A percentile compares a stretch with the other conserved stretches of the same genome.
Evolutionary conservation across 2,888 invertebrate genomes (phyloP).

Genomic region (Drosophila greeni): DNA sequence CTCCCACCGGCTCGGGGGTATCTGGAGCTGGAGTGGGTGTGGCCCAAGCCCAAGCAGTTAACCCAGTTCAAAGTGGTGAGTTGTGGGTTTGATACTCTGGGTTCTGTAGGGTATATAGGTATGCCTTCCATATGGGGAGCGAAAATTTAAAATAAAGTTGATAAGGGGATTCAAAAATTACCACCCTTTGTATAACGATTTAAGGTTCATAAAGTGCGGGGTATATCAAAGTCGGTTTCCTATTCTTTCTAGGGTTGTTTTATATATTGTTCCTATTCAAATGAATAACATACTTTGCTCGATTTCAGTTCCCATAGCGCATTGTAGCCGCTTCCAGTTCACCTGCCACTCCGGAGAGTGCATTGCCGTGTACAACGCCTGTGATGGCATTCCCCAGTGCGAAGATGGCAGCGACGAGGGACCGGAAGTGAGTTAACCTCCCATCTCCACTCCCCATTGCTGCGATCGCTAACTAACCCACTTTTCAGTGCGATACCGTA

Average conservation of each 20-base stretch:
- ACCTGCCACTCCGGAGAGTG: slow-evolving; percentile 93
- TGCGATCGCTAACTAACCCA: slow-evolving; percentile 24
- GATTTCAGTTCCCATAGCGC: slow-evolving; percentile 47
- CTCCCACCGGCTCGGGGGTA: slow-evolving; percentile 23
- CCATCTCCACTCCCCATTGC: neutral
- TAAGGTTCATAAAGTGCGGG: neutral
- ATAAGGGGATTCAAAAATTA: neutral
- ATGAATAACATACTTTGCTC: neutral
- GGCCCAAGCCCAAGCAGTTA: slow-evolving; percentile 40
- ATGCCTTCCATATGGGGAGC: too few species aligned
- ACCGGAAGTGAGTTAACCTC: slow-evolving; percentile 83
- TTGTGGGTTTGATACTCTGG: slow-evolving; percentile 10
- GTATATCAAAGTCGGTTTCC: neutral
- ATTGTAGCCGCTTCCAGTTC: slow-evolving; percentile 92
- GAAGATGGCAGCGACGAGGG: slow-evolving; percentile 95
- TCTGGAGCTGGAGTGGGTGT: slow-evolving; percentile 39
- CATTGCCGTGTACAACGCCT: slow-evolving; percentile 96
- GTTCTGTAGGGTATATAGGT: neutral
- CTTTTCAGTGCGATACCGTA: slow-evolving; percentile 69
- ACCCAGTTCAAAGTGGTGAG: slow-evolving; percentile 55
- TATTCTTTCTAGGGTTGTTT: slow-evolving; percentile 18
- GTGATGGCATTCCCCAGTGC: slow-evolving; percentile 95
- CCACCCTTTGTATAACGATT: neutral
- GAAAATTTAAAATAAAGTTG: neutral
- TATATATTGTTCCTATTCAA: slow-evolving; percentile 1